Evolutionary conservation across 2,888 invertebrate genomes (phyloP).

Genomic region (Tenthredo livida): DNA sequence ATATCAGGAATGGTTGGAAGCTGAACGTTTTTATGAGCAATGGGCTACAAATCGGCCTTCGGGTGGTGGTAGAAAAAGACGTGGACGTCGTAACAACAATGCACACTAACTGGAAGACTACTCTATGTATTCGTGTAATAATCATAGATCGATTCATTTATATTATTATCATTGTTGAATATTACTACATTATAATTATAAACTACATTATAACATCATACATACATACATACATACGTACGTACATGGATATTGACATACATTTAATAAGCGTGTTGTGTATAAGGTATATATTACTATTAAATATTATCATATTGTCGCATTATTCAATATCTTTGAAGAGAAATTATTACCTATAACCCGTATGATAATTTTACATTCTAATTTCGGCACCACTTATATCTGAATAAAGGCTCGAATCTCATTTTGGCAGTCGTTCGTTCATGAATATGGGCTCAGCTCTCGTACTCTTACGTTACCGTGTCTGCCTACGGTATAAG

Average conservation of each 20-base stretch:
- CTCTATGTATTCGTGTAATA: background rate
- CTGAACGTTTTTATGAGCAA: conserved; percentile 88
- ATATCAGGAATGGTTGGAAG: conserved; percentile 94
- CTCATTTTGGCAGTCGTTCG: no score
- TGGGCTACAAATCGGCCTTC: conserved; percentile 80
- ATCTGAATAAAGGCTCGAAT: no score
- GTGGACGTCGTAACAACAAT: conserved; percentile 72
- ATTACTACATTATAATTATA: conserved; percentile 21
- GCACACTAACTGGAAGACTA: conserved; percentile 64
- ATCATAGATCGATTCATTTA: background rate
- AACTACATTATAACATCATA: background rate
- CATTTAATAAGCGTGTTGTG: conserved; percentile 20
- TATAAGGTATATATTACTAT: conserved; percentile 30
- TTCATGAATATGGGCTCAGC: no score
- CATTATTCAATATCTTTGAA: conserved; percentile 1
- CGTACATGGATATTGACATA: background rate
- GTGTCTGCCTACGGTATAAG: no score
- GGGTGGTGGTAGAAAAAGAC: conserved; percentile 75
- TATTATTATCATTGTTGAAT: conserved; percentile 33
- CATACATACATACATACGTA: conserved; percentile 4
- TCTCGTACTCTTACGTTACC: no score
- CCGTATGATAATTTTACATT: background rate
- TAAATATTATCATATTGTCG: conserved; percentile 40
- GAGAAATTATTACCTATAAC: background rate
- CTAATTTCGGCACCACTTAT: no score